Evolutionary conservation across 2,888 invertebrate genomes (phyloP).

Genomic region (Acronicta aceris): DNA sequence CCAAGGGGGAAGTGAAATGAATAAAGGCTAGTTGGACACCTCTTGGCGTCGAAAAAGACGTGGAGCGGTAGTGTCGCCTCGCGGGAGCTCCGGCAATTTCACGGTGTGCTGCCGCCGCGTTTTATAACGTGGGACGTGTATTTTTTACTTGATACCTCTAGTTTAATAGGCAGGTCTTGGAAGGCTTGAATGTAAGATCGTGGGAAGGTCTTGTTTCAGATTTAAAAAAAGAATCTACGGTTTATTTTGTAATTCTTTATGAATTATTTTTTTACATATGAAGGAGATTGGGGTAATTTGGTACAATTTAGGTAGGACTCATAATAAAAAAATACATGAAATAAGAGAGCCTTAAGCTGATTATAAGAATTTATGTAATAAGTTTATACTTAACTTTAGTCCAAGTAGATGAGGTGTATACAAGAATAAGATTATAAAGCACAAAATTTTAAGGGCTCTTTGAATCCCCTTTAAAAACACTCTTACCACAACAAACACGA

Average conservation of each 20-base stretch:
- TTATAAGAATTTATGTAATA: not conserved
- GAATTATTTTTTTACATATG: no score
- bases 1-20: slow-evolving; percentile 56
- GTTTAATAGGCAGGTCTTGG: slow-evolving; percentile 55
- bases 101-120: slow-evolving; percentile 59
- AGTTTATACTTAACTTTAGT: not conserved
- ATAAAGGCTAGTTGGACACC: slow-evolving; percentile 61
- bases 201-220: slow-evolving; percentile 19
- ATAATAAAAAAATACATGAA: not conserved
- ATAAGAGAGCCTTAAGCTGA: no score
- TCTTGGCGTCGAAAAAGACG: slow-evolving; percentile 56
- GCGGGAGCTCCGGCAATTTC: slow-evolving; percentile 62
- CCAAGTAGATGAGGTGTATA: no score
- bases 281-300: no score
- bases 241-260: no score
- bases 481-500: slow-evolving; percentile 21
- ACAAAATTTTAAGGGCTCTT: not conserved
- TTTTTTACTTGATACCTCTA: slow-evolving; percentile 45
- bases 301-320: no score
- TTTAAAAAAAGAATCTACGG: slow-evolving; percentile 1
- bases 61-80: slow-evolving; percentile 53
- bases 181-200: not conserved
- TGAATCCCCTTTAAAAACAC: not conserved
- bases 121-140: slow-evolving; percentile 49
- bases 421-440: not conserved